Evolutionary conservation across 2,113 vertebrate species (phyloP), one percentile per base, ranked within the genome.

Genomic region (Rhea americana): DNA sequence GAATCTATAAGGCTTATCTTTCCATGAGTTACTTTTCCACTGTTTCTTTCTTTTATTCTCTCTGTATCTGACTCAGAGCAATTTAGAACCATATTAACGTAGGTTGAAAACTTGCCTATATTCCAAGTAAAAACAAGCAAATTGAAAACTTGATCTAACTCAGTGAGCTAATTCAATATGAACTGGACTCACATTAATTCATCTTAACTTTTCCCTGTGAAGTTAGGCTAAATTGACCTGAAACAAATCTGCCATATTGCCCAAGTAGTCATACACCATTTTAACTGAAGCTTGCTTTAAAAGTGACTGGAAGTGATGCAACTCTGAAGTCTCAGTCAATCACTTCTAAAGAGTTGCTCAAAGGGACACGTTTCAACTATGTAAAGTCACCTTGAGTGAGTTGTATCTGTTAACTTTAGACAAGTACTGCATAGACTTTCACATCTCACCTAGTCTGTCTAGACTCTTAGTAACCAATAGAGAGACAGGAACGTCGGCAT

Each of bases 381-480:
- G 32, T 32, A 82, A 93, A 92, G 85, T 85, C 74, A 72, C 62
- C 19, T 2, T 19, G 56, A 89, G 12, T 56, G 74, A 89, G 26
- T 59, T 7, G 1, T 59, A 22, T 68, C 56, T 85, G 51, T 67
- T 87, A 61, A 65, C 32, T 89, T 70, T 25, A 85, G 48, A 47
- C 70, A 85, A 7, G 28, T 79, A 22, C 43, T 50, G 9, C 22
- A 50, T 5, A 77, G 75, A 53, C 39, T 76, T 89, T 79, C 82
- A 76, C 67, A 55, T 47, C 82, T 89, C 85, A 71, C 53, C 72
- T 83, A 37, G 28, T 85, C 28, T 93, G 93, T 94, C 72, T 77
- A 30, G 50, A 24, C 48, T 84, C 25, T 84, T 43, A 65, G 45
- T 65, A 85, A 68, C 30, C 51, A 30, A 68, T 67, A 50, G 80